These are phyloP conservation scores for Beris chalybata DNA, from an alignment of 2,888 invertebrate species.

Conservation along the genomic window DNA sequence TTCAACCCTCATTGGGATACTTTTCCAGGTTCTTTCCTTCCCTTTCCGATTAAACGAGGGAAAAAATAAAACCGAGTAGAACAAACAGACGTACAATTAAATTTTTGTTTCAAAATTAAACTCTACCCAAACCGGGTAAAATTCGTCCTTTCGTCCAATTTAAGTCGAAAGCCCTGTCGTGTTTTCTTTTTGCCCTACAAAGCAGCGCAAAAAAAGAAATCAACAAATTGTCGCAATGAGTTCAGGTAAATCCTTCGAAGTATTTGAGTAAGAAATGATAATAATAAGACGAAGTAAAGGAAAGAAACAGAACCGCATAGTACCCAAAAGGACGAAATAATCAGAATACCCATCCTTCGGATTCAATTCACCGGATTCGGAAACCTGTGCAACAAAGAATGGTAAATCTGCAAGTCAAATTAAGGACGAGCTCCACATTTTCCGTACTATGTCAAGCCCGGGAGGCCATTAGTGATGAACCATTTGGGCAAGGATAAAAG, in stretches of 20 bases:
- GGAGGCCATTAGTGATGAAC: conserved; percentile 21
- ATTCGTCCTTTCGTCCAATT: too few relatives aligned
- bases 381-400: conserved; percentile 24
- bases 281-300: neutral
- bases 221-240: too few relatives aligned
- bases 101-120: conserved; percentile 1
- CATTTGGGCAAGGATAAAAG: conserved; percentile 26
- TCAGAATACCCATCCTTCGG: conserved; percentile 7
- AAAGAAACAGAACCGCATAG: neutral
- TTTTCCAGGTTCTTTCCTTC: neutral
- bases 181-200: too few relatives aligned
- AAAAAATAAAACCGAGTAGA: conserved; percentile 12
- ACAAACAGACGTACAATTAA: conserved; percentile 14
- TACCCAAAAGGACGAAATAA: neutral
- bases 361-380: neutral
- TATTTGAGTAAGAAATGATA: too few relatives aligned
- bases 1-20: neutral
- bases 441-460: neutral
- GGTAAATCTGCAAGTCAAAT: conserved; percentile 28
- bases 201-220: too few relatives aligned
- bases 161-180: too few relatives aligned
- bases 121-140: neutral
- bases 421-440: conserved; percentile 25
- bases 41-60: neutral
- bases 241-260: too few relatives aligned